These are phyloP conservation scores for Lytechinus pictus DNA, from an alignment of 35 echinoderm and acorn worm genomes.

Conservation along the genomic window DNA sequence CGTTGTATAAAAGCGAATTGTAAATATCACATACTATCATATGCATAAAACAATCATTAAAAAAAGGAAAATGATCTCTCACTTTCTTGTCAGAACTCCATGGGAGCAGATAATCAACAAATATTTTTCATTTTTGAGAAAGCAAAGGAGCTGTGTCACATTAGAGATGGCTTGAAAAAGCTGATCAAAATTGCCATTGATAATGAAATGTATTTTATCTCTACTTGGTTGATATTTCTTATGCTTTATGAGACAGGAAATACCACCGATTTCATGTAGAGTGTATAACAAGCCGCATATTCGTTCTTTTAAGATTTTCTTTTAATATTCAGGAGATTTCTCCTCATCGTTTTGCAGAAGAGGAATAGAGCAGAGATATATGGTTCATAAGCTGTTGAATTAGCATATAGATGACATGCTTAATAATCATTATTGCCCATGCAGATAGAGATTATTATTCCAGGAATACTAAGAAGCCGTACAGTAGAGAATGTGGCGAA, in stretches of 20 bases:
- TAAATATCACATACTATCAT: too few species aligned
- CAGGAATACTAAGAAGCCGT: not conserved
- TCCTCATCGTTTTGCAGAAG: not conserved
- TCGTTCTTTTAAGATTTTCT: not conserved
- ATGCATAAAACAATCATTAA: too few species aligned
- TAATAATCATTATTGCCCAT: conserved; percentile 10
- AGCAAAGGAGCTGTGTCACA: not conserved
- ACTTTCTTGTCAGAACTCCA: too few species aligned
- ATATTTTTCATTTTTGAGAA: not conserved
- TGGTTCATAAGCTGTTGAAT: not conserved
- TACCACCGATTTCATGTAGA: not conserved
- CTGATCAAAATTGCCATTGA: not conserved
- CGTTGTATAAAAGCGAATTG: too few species aligned
- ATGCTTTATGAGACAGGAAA: not conserved
- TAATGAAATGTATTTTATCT: not conserved
- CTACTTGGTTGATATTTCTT: not conserved
- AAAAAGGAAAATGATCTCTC: too few species aligned
- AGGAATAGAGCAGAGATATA: not conserved
- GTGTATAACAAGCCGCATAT: not conserved
- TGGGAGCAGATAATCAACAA: too few species aligned
- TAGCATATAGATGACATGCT: conserved; percentile 12
- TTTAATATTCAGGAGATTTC: not conserved
- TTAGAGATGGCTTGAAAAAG: not conserved
- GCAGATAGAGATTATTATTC: not conserved
- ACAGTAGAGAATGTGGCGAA: not conserved